Evolutionary conservation across 2,888 invertebrate species (phyloP), one percentile per base, ranked within the genome.

Genomic region (Carterocephalus palaemon): DNA sequence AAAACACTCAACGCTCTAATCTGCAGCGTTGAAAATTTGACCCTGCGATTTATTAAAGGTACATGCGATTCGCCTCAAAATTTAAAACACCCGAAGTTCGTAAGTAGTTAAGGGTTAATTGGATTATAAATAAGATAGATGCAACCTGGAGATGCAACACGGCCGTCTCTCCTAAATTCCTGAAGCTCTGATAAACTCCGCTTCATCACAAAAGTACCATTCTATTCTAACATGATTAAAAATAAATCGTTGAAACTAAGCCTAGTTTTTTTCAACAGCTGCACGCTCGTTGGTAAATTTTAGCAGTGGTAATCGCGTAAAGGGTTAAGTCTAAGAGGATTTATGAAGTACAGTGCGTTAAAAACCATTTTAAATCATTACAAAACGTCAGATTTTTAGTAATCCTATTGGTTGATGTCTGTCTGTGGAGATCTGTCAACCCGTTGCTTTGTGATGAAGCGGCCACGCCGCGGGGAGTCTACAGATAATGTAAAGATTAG

Each of bases 371-470:
- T 5, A 7, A 17, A 53, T 59, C 53, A 52, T 63, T 64, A 56
- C 62, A 64, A 69, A 70, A 65, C 60, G 61, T 63, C 66, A 63
- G 63, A 72, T 70, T 75, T 78, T 77, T 59, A 71, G 77, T 80
- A 82, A 85, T 80, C 75, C 78, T 73, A 78, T 84, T 76, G 69
- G 64, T 62, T 59, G 66, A 70, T 70, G 77, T 70, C 67, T 65
- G 74, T 71, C 76, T 72, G 74, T 73, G 62, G 70, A 75, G 76
- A 81, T 77, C 83, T 86, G 85, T 86, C 85, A 86, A 85, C 85
- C 84, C 83, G 77, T 82, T 82, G 79, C 81, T 86, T 86, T 85
- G 85, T 84, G 75, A 70, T 61, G 74, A 67, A 68, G 75, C 80
- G 80, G 67, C 71, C 67, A 60, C 84, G 53, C 85, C 28, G 71